A percentile compares a stretch with the other conserved stretches of the same genome.
Conservation (phyloP, 1,140 invertebrate genomes). For the Aphaenogaster floridana region DNA sequence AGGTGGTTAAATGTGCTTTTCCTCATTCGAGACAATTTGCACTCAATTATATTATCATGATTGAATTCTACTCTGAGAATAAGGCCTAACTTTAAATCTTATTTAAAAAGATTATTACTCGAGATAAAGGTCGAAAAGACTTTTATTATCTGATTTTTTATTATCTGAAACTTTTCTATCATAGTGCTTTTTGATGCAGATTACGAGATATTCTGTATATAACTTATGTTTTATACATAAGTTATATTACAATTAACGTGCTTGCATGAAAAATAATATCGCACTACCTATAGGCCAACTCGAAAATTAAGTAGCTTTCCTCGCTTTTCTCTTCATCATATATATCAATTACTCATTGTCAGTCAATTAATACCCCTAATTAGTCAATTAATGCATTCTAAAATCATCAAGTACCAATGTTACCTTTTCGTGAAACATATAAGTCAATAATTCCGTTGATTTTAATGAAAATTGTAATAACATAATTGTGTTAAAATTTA, state of each 20-base stretch:
- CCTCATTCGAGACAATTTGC: background rate
- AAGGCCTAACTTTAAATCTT: background rate
- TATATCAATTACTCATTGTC: background rate
- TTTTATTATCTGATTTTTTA: background rate
- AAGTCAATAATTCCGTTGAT: background rate
- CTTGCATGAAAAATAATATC: slow-evolving; percentile 21
- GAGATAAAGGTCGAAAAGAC: background rate
- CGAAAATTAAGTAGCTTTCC: background rate
- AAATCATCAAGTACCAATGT: background rate
- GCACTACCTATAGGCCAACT: background rate
- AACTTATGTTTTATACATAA: slow-evolving; percentile 6
- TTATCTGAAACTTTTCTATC: background rate
- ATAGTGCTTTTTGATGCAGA: background rate
- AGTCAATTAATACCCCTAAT: slow-evolving; percentile 18
- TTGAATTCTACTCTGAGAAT: background rate
- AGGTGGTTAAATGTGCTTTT: slow-evolving; percentile 88
- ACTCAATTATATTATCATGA: background rate
- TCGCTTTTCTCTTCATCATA: background rate
- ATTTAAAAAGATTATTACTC: background rate
- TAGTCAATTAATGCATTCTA: background rate
- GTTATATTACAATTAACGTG: background rate
- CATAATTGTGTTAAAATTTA: slow-evolving; percentile 10
- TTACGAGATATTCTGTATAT: background rate
- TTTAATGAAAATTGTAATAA: slow-evolving; percentile 1
- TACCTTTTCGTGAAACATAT: background rate